Conservation (phyloP, 2,113 vertebrate species). For the Copsychus sechellarum region DNA sequence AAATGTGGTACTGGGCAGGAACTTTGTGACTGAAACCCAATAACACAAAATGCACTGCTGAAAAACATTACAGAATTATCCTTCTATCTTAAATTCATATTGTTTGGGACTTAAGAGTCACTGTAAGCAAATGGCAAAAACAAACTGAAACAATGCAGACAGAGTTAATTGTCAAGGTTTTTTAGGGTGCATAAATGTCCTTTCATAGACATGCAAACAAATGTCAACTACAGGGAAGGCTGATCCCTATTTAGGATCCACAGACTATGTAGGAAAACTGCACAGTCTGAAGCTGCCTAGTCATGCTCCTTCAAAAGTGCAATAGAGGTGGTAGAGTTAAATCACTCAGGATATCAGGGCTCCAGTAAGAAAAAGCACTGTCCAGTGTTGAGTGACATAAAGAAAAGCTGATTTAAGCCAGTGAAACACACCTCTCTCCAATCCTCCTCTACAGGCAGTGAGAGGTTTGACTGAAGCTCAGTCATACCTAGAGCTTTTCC, state of each 20-base stretch:
- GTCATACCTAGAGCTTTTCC: slow-evolving; percentile 6
- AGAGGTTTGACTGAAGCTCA: background rate
- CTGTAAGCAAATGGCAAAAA: background rate
- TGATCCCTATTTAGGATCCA: background rate
- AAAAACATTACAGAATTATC: background rate
- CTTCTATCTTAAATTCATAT: background rate
- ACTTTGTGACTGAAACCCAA: background rate
- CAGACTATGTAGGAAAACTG: background rate
- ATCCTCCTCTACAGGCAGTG: background rate
- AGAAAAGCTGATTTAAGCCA: slow-evolving; percentile 5
- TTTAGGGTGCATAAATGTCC: background rate
- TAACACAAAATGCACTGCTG: background rate
- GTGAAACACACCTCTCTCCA: background rate
- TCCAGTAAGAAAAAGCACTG: background rate
- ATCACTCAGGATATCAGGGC: background rate
- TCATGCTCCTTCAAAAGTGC: background rate
- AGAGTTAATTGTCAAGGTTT: background rate
- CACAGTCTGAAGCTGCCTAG: background rate
- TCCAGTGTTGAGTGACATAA: background rate
- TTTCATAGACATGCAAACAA: background rate
- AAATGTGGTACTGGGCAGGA: background rate
- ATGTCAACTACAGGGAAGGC: background rate
- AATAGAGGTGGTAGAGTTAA: background rate
- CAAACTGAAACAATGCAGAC: background rate
- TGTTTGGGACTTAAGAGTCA: background rate